phyloP scores from a whole-genome alignment of 1,140 invertebrate species.

The Oppia nitens region DNA sequence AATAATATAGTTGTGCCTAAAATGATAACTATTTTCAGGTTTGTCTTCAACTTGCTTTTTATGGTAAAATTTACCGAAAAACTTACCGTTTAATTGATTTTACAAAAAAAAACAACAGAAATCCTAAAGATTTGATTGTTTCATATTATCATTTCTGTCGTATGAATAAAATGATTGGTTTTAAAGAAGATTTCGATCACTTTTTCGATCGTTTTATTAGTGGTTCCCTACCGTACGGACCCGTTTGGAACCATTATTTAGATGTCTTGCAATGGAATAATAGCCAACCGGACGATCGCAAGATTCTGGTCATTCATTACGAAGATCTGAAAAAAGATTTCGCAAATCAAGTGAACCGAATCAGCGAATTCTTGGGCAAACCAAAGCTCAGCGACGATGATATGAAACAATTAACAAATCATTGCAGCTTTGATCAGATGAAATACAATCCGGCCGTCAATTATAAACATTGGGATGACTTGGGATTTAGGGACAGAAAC shows the following conservation, averaged over 20 bases:
- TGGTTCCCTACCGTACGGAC: constrained; percentile 33
- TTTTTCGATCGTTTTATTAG: constrained; percentile 58
- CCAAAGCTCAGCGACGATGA: constrained; percentile 24
- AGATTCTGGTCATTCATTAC: constrained; percentile 17
- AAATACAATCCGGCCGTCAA: constrained; percentile 32
- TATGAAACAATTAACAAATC: constrained; percentile 26
- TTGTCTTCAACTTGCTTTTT: too few species aligned
- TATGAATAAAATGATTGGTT: constrained; percentile 35
- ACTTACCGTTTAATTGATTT: constrained; percentile 26
- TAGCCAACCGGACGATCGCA: not conserved
- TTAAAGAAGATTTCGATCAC: constrained; percentile 47
- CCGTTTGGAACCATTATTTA: constrained; percentile 17
- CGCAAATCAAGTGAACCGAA: constrained; percentile 26
- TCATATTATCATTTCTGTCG: constrained; percentile 34
- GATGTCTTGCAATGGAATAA: constrained; percentile 13
- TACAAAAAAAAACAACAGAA: constrained; percentile 25
- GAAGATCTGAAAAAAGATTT: constrained; percentile 25
- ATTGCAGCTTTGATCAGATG: constrained; percentile 35
- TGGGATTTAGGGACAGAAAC: constrained; percentile 29
- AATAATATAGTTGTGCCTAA: not conserved
- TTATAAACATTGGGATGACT: constrained; percentile 32
- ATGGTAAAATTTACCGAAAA: not conserved
- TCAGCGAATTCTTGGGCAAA: constrained; percentile 33
- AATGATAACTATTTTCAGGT: constrained; percentile 8
- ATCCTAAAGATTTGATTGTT: constrained; percentile 35